Conservation (phyloP, 1,140 invertebrate species). For the Lysiphlebus fabarum region DNA sequence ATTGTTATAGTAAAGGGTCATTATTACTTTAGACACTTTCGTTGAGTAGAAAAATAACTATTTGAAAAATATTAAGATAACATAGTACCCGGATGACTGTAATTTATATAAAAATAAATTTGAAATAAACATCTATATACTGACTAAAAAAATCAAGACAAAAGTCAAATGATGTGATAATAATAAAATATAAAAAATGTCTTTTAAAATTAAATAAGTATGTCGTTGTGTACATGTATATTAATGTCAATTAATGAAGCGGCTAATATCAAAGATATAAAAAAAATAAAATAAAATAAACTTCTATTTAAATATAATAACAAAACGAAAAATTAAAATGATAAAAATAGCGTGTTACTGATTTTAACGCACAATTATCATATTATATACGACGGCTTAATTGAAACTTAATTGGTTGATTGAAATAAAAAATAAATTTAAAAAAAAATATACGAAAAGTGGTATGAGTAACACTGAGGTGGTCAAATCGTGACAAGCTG, state of each 20-base stretch:
- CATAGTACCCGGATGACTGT: too few relatives aligned
- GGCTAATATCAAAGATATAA: too few relatives aligned
- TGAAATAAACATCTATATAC: too few relatives aligned
- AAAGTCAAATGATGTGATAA: background rate
- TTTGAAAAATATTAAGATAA: background rate
- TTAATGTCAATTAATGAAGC: background rate
- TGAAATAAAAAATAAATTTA: background rate
- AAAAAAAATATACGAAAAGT: too few relatives aligned
- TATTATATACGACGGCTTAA: slow-evolving; percentile 13
- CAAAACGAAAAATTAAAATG: slow-evolving; percentile 5
- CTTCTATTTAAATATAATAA: background rate
- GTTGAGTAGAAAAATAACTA: background rate
- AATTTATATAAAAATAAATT: background rate
- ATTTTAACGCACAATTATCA: slow-evolving; percentile 11
- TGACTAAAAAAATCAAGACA: background rate
- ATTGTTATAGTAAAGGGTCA: background rate
- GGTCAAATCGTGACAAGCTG: too few relatives aligned
- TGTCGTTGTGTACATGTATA: background rate
- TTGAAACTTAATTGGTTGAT: slow-evolving; percentile 22
- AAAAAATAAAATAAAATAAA: background rate
- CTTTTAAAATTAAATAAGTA: slow-evolving; percentile 1
- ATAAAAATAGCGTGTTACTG: slow-evolving; percentile 22
- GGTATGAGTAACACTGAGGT: too few relatives aligned
- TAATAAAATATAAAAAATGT: background rate
- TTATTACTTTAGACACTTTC: too few relatives aligned